These are phyloP conservation scores for Zoanthus gigantus DNA, from an alignment of 92 coral and sea anemone genomes.

Conservation along the genomic window DNA sequence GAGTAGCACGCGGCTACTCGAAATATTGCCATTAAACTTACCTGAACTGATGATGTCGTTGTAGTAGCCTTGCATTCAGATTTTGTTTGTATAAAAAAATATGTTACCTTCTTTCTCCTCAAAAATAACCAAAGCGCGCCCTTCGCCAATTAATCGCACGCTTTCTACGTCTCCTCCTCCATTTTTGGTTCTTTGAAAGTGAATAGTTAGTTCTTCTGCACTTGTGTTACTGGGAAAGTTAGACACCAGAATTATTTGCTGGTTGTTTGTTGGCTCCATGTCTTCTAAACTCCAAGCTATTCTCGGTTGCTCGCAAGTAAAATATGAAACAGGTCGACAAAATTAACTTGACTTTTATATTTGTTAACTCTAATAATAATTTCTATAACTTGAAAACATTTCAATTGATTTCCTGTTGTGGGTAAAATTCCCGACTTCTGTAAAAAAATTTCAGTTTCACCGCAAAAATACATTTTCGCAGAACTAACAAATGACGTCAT, in stretches of 20 bases:
- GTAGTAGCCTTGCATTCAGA: too few relatives aligned
- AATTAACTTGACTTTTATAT: background rate
- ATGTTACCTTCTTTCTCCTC: slow-evolving; percentile 29
- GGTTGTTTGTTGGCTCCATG: background rate
- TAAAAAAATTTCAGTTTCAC: background rate
- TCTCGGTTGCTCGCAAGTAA: background rate
- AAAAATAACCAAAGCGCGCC: slow-evolving; percentile 2
- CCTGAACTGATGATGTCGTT: too few relatives aligned
- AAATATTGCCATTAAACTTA: too few relatives aligned
- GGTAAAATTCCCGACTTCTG: slow-evolving; percentile 24
- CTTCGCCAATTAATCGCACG: slow-evolving; percentile 21
- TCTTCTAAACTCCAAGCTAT: background rate
- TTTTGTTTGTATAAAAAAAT: background rate
- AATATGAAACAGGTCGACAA: background rate
- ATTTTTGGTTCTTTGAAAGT: slow-evolving; percentile 28
- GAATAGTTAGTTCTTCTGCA: slow-evolving; percentile 12
- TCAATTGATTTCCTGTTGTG: background rate
- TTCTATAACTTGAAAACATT: background rate
- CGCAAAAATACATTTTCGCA: background rate
- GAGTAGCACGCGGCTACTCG: too few relatives aligned
- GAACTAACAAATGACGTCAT: slow-evolving; percentile 18
- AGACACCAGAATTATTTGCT: background rate
- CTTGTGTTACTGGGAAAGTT: background rate
- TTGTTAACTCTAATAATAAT: background rate
- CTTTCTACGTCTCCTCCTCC: slow-evolving; percentile 37